Base-by-base conservation (phyloP, 2,797 vertebrate species). In the Varecia variegata region DNA sequence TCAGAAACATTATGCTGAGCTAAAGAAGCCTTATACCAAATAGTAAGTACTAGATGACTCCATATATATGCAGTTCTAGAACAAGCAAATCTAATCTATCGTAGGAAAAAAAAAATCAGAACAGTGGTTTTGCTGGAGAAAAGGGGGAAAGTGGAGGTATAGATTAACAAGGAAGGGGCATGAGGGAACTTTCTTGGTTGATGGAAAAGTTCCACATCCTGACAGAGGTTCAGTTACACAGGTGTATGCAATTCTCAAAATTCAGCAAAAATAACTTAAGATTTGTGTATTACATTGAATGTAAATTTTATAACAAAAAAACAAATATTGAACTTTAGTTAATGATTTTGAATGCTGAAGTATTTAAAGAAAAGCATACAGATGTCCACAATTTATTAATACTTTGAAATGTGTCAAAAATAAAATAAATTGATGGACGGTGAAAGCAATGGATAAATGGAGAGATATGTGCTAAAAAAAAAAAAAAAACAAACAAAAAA, bases 381-480 rank as follows among this genome's bases (percentile, higher is more conserved):
- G 23, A 43, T 50, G 30, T 83, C 30, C 67, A 23, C 12, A 95
- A 79, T 67, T 89, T 58, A 25, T 58, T 27, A 58, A 58, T 89
- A 85, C 93, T 92, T 74, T 88, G 50, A 95, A 90, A 82, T 89
- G 10, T 81, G 14, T 79, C 50, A 90, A 92, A 95, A 87, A 43
- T 90, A 80, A 83, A 91, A 82, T 45, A 15, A 94, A 84, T 20
- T 74, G 45, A 65, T n/a, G 65, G 60, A 45, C 43, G 14, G 60
- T 89, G 35, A 82, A 3, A 89, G 62, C 35, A 97, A 82, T 52
- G 65, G 43, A 67, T 87, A 83, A 83, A 83, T 23, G 4, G 25
- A 40, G 12, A 60, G 13, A 45, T 43, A 74, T 27, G 5, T 35
- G 62, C 93, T 82, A 25, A 93, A 76, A 93, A 90, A 58, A 25